Base-by-base conservation (phyloP, 1,140 invertebrate genomes). In the Limonius californicus region DNA sequence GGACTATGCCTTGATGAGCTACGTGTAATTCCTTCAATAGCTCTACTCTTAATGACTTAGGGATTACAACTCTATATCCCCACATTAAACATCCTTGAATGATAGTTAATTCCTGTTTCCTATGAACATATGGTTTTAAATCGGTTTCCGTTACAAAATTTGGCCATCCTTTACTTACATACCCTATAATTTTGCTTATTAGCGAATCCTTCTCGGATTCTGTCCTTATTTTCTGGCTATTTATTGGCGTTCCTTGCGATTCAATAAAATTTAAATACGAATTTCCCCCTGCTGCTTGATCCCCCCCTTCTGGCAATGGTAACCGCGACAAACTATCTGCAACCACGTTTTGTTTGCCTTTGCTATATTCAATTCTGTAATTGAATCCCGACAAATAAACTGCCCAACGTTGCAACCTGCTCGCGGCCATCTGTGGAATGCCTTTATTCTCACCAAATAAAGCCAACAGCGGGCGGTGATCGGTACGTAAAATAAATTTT, bases 381-480 rank as follows among this genome's bases (percentile, higher is more conserved):
- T 68, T 19, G 54, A 67, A 71, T 14, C 62, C 62, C 9, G 50
- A 57, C 12, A 72, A 32, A 21, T 68, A 59, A 3, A 65, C 9
- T 14, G 65, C 65, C 63, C 68, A 72, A n/a, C 68, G 55, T 47
- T 67, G 59, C 9, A 72, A 16, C 1, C 71, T 35, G 3, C 56
- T 32, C 0, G 76, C 70, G 42, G 72, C 62, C 42, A 74, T 65
- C 8, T 63, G 56, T 16, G 75, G 70, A n/a, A 78, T 57, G 1
- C 66, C 69, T 45, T 70, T 68, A 57, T 77, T 70, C 32, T 72
- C 45, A 2, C 70, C 71, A 64, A 83, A 81, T 50, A 83, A 72
- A 14, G 70, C 67, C 7, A 72, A 63, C 7, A 85, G 62, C 0
- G 82, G 81, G 62, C 58, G 57, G 54, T 62, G 61, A 53, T 62